Evolutionary conservation across 2,113 vertebrate genomes (phyloP), one percentile per base, ranked within the genome.

Genomic region (Perca fluviatilis): DNA sequence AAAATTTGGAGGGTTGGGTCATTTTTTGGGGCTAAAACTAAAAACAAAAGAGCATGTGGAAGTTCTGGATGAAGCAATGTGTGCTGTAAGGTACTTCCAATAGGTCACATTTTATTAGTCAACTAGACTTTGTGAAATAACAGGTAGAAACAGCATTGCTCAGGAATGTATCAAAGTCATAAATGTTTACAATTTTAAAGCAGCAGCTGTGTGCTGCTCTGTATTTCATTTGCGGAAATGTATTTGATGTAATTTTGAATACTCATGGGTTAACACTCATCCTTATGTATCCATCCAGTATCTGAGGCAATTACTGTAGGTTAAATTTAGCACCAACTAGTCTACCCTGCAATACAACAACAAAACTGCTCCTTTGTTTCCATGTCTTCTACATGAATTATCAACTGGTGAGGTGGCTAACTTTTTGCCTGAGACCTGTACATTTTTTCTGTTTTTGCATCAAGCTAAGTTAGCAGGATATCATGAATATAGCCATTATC

Each of bases 201-300:
- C 43, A 61, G 57, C 71, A 33, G 56, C 56, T 73, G 56, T 4
- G 36, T 46, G 15, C 69, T 25, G 53, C 33, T 58, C 54, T 70
- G 33, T 10, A 11, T 58, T 10, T 30, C 2, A 47, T 73, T 47
- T 60, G 14, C 7, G 0, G 30, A n/a, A 58, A 72, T 19, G 21
- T 36, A 47, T 61, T 9, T 47, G 1, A 51, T 7, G 18, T 60
- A 6, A 60, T n/a, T 11, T 56, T 14, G 4, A 6, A 10, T 23
- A 33, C 66, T 54, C 19, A 3, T 53, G 70, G 27, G 43, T 21
- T 30, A 51, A 13, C 23, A 1, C 21, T 57, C n/a, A 18, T 46
- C 40, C 25, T 72, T 72, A 40, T 21, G 27, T 27, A 27, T 27
- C 27, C 27, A 27, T 27, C 27, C 5, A 46, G 36, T n/a, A 66